Evolutionary conservation across 2,113 vertebrate species (phyloP).

Genomic region (Piprites chloris): DNA sequence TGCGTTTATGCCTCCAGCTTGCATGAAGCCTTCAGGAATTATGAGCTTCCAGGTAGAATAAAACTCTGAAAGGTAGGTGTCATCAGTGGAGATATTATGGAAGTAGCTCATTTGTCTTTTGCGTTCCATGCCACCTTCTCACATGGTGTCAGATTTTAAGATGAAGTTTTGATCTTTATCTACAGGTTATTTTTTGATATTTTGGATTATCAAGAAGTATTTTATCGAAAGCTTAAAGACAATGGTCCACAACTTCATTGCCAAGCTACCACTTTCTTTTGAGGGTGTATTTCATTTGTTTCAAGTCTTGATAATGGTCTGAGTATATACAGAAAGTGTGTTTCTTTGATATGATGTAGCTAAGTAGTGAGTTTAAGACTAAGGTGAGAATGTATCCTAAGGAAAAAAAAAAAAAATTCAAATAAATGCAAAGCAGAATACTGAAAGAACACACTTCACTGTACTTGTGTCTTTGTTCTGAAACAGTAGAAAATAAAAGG

Average conservation of each 20-base stretch:
- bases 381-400: not conserved
- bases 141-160: not conserved
- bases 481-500: not conserved
- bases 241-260: not conserved
- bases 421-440: not conserved
- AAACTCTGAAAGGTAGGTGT: not conserved
- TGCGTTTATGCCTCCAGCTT: not conserved
- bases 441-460: not conserved
- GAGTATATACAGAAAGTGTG: not conserved
- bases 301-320: not conserved
- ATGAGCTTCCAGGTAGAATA: not conserved
- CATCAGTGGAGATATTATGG: not conserved
- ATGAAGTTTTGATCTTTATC: not conserved
- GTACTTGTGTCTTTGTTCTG: not conserved
- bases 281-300: not conserved
- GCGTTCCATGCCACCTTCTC: not conserved
- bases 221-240: not conserved
- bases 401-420: not conserved
- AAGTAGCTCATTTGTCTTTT: not conserved
- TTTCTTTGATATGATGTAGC: not conserved
- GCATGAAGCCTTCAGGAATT: not conserved
- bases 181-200: not conserved
- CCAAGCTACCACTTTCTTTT: not conserved
- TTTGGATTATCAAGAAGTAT: not conserved
- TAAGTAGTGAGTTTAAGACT: not conserved